These are phyloP conservation scores for Drosophila takahashii DNA, from an alignment of 1,140 invertebrate genomes.

Conservation along the genomic window DNA sequence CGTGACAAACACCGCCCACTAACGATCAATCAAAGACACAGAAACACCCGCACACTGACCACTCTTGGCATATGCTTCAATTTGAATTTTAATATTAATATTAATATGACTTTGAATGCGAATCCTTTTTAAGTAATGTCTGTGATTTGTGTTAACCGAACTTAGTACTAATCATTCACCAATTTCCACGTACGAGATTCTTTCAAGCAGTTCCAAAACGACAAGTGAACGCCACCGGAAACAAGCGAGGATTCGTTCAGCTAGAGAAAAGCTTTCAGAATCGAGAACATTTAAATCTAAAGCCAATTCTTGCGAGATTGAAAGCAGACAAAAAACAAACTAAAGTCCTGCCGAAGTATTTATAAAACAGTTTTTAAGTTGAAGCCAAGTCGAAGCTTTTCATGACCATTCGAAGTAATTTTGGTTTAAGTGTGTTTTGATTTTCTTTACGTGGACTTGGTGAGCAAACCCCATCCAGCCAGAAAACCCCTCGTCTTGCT, in stretches of 20 bases:
- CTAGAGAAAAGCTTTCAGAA: constrained; percentile 13
- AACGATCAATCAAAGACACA: constrained; percentile 1
- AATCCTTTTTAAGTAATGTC: constrained; percentile 62
- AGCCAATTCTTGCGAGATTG: constrained; percentile 1
- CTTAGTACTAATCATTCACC: constrained; percentile 51
- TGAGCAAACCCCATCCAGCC: constrained; percentile 58
- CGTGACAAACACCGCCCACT: constrained; percentile 9
- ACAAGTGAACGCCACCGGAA: constrained; percentile 26
- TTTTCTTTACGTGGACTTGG: constrained; percentile 73
- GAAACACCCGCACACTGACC: constrained; percentile 31
- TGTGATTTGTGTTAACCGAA: constrained; percentile 53
- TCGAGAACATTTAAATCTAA: constrained; percentile 7
- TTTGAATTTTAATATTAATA: constrained; percentile 61
- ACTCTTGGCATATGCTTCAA: constrained; percentile 67
- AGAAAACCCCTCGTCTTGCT: constrained; percentile 54
- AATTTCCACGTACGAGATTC: constrained; percentile 50
- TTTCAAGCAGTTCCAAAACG: constrained; percentile 35
- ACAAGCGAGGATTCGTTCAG: constrained; percentile 36
- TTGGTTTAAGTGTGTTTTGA: constrained; percentile 38
- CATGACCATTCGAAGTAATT: constrained; percentile 28
- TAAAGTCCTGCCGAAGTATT: constrained; percentile 10
- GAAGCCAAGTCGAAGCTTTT: constrained; percentile 10
- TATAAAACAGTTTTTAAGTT: constrained; percentile 20
- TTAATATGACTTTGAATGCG: constrained; percentile 51
- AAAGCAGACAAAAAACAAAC: constrained; percentile 1